A percentile compares a stretch with the other conserved stretches of the same genome.
These are phyloP conservation scores for Pseudomyrmex concolor DNA, from an alignment of 1,140 invertebrate genomes.

Conservation along the genomic window DNA sequence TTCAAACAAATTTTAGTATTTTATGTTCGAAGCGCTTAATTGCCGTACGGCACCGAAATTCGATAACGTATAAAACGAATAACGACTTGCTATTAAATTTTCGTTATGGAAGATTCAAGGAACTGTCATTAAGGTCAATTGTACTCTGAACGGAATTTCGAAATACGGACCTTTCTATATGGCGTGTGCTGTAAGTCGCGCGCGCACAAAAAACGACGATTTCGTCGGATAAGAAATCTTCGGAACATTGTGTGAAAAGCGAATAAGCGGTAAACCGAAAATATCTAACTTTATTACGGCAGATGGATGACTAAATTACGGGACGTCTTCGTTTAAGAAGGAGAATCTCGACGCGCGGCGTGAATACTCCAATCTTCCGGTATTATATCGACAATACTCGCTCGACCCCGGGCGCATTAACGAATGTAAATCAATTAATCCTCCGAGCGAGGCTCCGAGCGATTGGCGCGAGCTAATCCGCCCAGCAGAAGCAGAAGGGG, in stretches of 20 bases:
- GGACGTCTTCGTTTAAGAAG: conserved; percentile 2
- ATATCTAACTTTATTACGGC: neutral
- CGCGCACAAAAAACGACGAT: neutral
- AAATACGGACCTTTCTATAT: neutral
- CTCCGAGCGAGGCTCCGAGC: conserved; percentile 22
- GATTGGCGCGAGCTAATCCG: conserved; percentile 48
- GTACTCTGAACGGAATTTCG: neutral
- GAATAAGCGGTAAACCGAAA: neutral
- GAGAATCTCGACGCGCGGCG: neutral
- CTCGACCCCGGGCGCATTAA: conserved; percentile 40
- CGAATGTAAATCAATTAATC: conserved; percentile 61
- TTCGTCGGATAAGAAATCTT: neutral
- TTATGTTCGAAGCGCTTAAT: conserved; percentile 36
- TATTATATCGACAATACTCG: conserved; percentile 42
- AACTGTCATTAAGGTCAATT: conserved; percentile 7
- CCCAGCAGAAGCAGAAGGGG: conserved; percentile 30
- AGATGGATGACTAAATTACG: conserved; percentile 34
- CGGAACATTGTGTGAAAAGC: neutral
- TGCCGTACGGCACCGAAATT: neutral
- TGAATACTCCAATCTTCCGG: conserved; percentile 10
- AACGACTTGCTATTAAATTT: conserved; percentile 23
- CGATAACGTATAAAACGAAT: neutral
- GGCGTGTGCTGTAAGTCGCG: neutral
- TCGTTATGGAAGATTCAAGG: neutral
- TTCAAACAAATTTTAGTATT: conserved; percentile 27